Evolutionary conservation across 2,113 vertebrate species (phyloP).

Genomic region (Pogonocichla stellata): DNA sequence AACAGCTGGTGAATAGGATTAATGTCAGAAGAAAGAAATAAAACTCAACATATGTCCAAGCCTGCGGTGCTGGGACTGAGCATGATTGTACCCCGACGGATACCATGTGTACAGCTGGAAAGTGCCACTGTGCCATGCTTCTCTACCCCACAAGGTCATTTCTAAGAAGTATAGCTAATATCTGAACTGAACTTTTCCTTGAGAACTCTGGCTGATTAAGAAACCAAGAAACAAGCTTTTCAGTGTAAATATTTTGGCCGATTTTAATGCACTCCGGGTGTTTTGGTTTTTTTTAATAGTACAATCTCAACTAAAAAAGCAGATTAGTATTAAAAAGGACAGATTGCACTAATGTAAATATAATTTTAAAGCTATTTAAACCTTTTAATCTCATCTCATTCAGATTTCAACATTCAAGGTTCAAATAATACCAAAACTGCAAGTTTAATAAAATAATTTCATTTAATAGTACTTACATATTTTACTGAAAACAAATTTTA

Average conservation of each 20-base stretch:
- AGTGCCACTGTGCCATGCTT: slow-evolving; percentile 89
- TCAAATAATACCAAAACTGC: slow-evolving; percentile 60
- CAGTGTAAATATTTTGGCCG: not conserved
- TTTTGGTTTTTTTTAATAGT: not conserved
- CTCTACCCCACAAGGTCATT: slow-evolving; percentile 95
- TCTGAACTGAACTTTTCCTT: slow-evolving; percentile 84
- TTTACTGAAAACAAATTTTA: slow-evolving; percentile 44
- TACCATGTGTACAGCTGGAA: slow-evolving; percentile 98
- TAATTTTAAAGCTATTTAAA: slow-evolving; percentile 81
- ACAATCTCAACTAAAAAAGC: slow-evolving; percentile 61
- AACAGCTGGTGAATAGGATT: slow-evolving; percentile 99
- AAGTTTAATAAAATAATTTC: slow-evolving; percentile 56
- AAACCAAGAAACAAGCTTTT: slow-evolving; percentile 27
- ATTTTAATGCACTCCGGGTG: slow-evolving; percentile 38
- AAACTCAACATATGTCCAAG: slow-evolving; percentile 99
- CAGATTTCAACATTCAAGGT: slow-evolving; percentile 68
- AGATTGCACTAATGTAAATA: slow-evolving; percentile 79
- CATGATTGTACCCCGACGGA: slow-evolving; percentile 98
- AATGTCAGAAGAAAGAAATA: slow-evolving; percentile 99
- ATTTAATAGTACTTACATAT: slow-evolving; percentile 10
- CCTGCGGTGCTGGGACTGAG: slow-evolving; percentile 97
- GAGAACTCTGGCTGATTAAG: slow-evolving; percentile 62
- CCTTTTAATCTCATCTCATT: slow-evolving; percentile 75
- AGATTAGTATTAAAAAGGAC: slow-evolving; percentile 76
- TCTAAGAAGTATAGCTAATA: slow-evolving; percentile 91